Percentiles rank a stretch among this genome's conserved stretches.
Evolutionary conservation across 2,797 vertebrate species (phyloP).

Genomic region (Paramormyrops hopkinsi): DNA sequence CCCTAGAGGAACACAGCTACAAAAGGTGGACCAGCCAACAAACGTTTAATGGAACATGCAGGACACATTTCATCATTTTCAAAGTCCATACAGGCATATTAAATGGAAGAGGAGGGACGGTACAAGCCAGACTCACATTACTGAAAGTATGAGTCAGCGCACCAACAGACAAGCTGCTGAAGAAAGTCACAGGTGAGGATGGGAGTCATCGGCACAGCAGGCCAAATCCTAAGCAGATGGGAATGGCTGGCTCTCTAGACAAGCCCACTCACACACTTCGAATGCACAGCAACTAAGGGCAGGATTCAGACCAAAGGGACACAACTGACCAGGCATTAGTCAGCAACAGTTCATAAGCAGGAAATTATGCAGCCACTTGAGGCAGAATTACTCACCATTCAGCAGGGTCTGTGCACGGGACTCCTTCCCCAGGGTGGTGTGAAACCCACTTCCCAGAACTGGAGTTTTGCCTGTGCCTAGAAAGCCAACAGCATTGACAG

Average conservation of each 20-base stretch:
- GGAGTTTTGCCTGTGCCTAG: conserved; percentile 70
- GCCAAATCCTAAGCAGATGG: background rate
- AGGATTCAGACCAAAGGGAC: background rate
- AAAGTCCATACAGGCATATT: background rate
- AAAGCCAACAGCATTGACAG: background rate
- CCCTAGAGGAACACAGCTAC: background rate
- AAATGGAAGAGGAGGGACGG: background rate
- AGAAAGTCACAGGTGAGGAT: background rate
- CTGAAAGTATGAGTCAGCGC: background rate
- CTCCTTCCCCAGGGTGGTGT: conserved; percentile 73
- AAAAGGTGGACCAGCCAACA: background rate
- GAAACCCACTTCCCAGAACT: conserved; percentile 71
- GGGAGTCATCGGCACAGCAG: background rate
- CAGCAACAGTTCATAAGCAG: background rate
- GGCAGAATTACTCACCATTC: conserved; percentile 66
- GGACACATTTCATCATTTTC: background rate
- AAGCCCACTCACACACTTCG: background rate
- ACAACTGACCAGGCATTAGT: background rate
- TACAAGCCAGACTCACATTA: background rate
- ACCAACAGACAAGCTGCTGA: background rate
- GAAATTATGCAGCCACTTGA: conserved; percentile 27
- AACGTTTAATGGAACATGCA: background rate
- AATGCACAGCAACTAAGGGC: background rate
- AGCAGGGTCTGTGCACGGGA: conserved; percentile 84
- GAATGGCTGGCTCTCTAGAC: background rate